Evolutionary conservation across 2,888 invertebrate genomes (phyloP), one percentile per base, ranked within the genome.

Genomic region (Syrista parreyssii): DNA sequence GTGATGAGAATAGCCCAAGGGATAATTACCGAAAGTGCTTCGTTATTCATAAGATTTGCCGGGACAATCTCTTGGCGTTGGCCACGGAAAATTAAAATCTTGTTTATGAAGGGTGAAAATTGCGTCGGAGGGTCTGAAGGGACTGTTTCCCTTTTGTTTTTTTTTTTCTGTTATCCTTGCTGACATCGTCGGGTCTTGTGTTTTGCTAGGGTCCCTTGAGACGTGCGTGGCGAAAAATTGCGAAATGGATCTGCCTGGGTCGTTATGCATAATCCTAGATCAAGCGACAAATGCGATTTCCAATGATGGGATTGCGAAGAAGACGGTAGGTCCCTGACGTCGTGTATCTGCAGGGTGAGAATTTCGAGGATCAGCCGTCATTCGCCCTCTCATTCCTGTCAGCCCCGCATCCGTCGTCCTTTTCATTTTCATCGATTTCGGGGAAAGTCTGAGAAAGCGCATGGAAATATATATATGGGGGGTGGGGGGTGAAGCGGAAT

Each of bases 231-330:
- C 55, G 55, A 55, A 55, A 55, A 55, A 55, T 55, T 55, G 23
- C 55, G 23, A 55, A 55, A 55, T 55, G 55, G 55, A 55, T 55
- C 55, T 55, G 23, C 55, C 55, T 55, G 55, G 23, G 55, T 23
- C 55, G 55, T 55, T 55, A 55, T 55, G 55, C 79, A 78, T 83
- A 83, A 85, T 86, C 81, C 83, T 79, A 81, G 82, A 83, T 84
- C 84, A 84, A 79, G 81, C 80, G 80, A 79, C 82, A 81, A 82
- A 81, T 82, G 79, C 82, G 79, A 82, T 81, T 78, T 73, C 73
- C 79, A 71, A 71, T 31, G 23, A 71, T 33, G 71, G 71, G 32
- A 71, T 71, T 33, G 31, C 33, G 23, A 71, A 23, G 23, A 71
- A 71, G 71, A 71, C 55, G 23, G 55, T 55, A 55, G 55, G 23